These are phyloP conservation scores for Drosophila simulans DNA, from an alignment of 1,140 invertebrate genomes.

Conservation along the genomic window DNA sequence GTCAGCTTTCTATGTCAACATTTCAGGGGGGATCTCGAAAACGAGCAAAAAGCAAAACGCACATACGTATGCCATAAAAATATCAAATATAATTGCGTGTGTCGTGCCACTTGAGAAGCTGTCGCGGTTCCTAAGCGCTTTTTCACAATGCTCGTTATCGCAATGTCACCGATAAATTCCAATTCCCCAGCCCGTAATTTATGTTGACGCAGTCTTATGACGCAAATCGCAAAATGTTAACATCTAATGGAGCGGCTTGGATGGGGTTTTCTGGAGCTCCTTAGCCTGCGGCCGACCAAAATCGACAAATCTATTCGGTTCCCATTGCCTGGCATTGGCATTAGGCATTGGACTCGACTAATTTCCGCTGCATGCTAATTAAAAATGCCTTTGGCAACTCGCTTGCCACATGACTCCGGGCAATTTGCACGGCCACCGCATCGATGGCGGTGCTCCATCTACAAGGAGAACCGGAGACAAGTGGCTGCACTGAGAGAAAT, in stretches of 20 bases:
- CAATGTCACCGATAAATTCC: slow-evolving; percentile 72
- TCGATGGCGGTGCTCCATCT: slow-evolving; percentile 4
- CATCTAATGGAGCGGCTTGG: slow-evolving; percentile 23
- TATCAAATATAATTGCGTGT: slow-evolving; percentile 70
- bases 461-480: slow-evolving; percentile 36
- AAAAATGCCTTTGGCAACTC: slow-evolving; percentile 68
- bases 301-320: slow-evolving; percentile 33
- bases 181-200: slow-evolving; percentile 64
- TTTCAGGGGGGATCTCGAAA: slow-evolving; percentile 34
- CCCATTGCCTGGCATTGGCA: slow-evolving; percentile 32
- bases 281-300: slow-evolving; percentile 2
- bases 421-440: slow-evolving; percentile 62
- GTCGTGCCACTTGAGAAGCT: slow-evolving; percentile 47
- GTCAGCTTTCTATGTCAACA: slow-evolving; percentile 59
- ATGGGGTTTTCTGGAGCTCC: background rate
- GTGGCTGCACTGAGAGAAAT: slow-evolving; percentile 33
- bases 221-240: slow-evolving; percentile 50
- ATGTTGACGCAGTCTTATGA: slow-evolving; percentile 63
- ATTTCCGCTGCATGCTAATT: slow-evolving; percentile 78
- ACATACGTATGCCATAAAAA: slow-evolving; percentile 66
- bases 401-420: slow-evolving; percentile 60
- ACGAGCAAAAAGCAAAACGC: slow-evolving; percentile 30
- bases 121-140: slow-evolving; percentile 27
- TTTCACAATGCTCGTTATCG: slow-evolving; percentile 71
- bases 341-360: slow-evolving; percentile 42